Base-by-base conservation (phyloP, 2,113 vertebrate species). In the Callionymus lyra region DNA sequence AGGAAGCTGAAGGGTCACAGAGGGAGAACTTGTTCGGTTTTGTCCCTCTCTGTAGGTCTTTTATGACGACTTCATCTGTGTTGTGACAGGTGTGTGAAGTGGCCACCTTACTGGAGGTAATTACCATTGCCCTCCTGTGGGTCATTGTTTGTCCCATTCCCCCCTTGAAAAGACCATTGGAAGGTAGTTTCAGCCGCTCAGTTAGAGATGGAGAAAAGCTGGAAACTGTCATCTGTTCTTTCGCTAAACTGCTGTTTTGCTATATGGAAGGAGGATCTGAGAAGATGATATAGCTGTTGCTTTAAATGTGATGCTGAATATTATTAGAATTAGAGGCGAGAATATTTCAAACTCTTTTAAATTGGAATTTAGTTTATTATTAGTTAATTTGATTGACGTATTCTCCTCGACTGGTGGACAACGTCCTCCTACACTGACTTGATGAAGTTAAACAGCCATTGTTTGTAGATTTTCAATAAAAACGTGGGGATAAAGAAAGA, bases 51-150 rank as follows among this genome's bases (percentile, higher is more conserved):
- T 36, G 35, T 38, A 15, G 15, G 44, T 48, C 57, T 72, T 76
- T 68, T 63, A 53, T 72, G 61, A 72, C 50, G 65, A 46, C 50
- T 65, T 71, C 74, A 72, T 68, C 65, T 71, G 59, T 68, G 53
- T 57, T 76, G 71, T 71, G 74, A 77, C 76, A 76, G 72, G 73
- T 81, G 76, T 78, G 73, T 71, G 65, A 76, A 80, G 75, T 70
- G 64, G 63, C 47, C 58, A 69, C 63, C 59, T 65, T 53, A 52
- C 56, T 56, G n/a, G 65, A 64, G 37, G 55, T 77, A 72, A 77
- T 76, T 70, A 67, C 65, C 68, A 55, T 59, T 50, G 65, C 52
- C 65, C 62, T 65, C 68, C 11, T 47, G 53, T 63, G 72, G 72
- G 65, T 79, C 71, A 62, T 70, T 73, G 55, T 72, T 70, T 68